Evolutionary conservation across 1,140 invertebrate species (phyloP).

Genomic region (Potamilus streckersoni): DNA sequence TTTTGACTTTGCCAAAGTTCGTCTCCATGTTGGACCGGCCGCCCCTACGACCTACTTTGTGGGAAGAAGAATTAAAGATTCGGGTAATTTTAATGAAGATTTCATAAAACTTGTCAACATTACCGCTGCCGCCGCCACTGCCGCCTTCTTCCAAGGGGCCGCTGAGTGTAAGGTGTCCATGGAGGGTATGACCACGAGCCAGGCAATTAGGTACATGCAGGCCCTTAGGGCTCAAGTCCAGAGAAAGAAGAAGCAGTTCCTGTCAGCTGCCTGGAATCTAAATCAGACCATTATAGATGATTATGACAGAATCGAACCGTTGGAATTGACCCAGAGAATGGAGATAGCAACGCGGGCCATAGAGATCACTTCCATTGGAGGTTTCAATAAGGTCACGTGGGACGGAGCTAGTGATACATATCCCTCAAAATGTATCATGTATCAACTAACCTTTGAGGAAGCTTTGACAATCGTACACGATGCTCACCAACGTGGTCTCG

Average conservation of each 20-base stretch:
- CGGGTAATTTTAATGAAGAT: slow-evolving; percentile 39
- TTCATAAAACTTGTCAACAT: too few relatives aligned
- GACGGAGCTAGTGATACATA: slow-evolving; percentile 47
- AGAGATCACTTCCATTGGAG: slow-evolving; percentile 38
- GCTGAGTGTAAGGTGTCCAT: slow-evolving; percentile 25
- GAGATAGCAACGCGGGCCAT: slow-evolving; percentile 44
- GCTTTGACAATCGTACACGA: slow-evolving; percentile 44
- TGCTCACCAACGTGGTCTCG: slow-evolving; percentile 1
- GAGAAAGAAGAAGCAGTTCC: slow-evolving; percentile 36
- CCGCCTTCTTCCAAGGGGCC: slow-evolving; percentile 46
- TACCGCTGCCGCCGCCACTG: slow-evolving; percentile 14
- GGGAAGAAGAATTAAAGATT: not conserved
- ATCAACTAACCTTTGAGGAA: slow-evolving; percentile 46
- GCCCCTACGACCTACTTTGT: too few relatives aligned
- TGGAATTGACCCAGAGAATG: slow-evolving; percentile 31
- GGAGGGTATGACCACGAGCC: slow-evolving; percentile 38
- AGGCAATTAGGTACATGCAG: slow-evolving; percentile 37
- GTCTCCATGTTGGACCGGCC: too few relatives aligned
- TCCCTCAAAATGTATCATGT: slow-evolving; percentile 50
- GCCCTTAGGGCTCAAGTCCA: slow-evolving; percentile 36
- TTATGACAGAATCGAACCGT: slow-evolving; percentile 24
- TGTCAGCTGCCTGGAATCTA: slow-evolving; percentile 53
- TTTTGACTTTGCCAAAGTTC: slow-evolving; percentile 38
- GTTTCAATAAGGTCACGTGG: slow-evolving; percentile 30
- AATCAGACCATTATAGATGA: slow-evolving; percentile 43